Conservation (phyloP, 64 coral and sea anemone genomes). For the Acropora tenuis region DNA sequence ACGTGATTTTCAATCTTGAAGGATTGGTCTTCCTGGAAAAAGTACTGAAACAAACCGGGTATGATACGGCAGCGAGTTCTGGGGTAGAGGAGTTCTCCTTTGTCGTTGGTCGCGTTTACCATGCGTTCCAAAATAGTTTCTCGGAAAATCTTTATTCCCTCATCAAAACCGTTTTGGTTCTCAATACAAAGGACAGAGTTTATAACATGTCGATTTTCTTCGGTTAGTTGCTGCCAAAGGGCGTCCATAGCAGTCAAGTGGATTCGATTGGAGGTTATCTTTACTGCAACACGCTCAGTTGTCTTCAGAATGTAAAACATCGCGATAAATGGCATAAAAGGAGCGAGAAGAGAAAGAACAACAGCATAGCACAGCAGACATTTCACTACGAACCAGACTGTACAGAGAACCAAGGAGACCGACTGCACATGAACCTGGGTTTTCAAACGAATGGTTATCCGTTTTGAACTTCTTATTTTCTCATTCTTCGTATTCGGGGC, state of each 20-base stretch:
- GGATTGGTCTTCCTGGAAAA: constrained; percentile 80
- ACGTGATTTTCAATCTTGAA: constrained; percentile 92
- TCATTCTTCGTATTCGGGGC: not conserved
- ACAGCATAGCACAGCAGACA: constrained; percentile 49
- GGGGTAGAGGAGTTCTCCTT: constrained; percentile 70
- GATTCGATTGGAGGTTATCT: not conserved
- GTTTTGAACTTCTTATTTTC: not conserved
- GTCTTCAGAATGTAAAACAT: constrained; percentile 70
- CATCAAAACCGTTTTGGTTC: constrained; percentile 2
- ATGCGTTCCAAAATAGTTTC: constrained; percentile 57
- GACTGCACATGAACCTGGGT: not conserved
- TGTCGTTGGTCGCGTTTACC: constrained; percentile 51
- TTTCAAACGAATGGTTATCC: not conserved
- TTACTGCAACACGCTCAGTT: constrained; percentile 49
- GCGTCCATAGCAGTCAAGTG: constrained; percentile 79
- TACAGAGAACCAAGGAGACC: not conserved
- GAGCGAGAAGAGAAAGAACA: not conserved
- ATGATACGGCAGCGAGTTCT: constrained; percentile 56
- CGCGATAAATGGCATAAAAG: constrained; percentile 50
- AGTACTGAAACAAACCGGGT: constrained; percentile 92
- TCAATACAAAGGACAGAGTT: constrained; percentile 40
- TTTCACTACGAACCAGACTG: constrained; percentile 34
- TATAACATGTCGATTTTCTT: constrained; percentile 75
- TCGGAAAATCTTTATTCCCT: constrained; percentile 55
- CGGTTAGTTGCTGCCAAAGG: constrained; percentile 76